Conservation (phyloP, 2,797 vertebrate species). For the Eurystomus glaucurus region DNA sequence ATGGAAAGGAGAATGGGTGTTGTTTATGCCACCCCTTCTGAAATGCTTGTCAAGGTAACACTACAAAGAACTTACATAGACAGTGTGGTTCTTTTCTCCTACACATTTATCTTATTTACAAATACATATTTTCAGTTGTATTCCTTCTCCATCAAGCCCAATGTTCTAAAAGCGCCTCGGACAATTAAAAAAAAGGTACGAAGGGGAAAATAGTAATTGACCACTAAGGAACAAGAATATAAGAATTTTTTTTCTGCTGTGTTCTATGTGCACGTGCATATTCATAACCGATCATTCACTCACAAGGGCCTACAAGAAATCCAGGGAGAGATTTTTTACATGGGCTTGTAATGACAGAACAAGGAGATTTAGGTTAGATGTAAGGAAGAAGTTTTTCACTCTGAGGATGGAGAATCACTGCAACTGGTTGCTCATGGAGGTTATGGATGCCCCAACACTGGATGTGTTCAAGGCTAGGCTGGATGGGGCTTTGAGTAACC, state of each 20-base stretch:
- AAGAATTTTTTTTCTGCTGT: background rate
- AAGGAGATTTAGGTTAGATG: too few relatives aligned
- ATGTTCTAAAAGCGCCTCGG: background rate
- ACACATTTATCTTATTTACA: background rate
- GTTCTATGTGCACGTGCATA: background rate
- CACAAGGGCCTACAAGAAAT: background rate
- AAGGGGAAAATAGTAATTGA: background rate
- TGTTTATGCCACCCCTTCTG: background rate
- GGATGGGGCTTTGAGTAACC: too few relatives aligned
- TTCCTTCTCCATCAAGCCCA: background rate
- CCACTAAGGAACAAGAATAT: background rate
- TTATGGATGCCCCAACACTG: too few relatives aligned
- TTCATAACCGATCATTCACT: background rate
- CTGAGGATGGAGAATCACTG: too few relatives aligned
- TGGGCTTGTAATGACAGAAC: too few relatives aligned
- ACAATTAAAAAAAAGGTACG: background rate
- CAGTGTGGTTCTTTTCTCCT: background rate
- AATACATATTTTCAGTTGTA: background rate
- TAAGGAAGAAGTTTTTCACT: too few relatives aligned
- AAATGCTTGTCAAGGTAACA: background rate
- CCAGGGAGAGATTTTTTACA: too few relatives aligned
- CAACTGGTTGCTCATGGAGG: too few relatives aligned
- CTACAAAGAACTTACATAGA: rapidly evolving
- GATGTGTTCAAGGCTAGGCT: too few relatives aligned
- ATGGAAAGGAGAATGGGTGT: background rate